phyloP scores from a whole-genome alignment of 2,888 invertebrate genomes.

The Napeogenes inachia region DNA sequence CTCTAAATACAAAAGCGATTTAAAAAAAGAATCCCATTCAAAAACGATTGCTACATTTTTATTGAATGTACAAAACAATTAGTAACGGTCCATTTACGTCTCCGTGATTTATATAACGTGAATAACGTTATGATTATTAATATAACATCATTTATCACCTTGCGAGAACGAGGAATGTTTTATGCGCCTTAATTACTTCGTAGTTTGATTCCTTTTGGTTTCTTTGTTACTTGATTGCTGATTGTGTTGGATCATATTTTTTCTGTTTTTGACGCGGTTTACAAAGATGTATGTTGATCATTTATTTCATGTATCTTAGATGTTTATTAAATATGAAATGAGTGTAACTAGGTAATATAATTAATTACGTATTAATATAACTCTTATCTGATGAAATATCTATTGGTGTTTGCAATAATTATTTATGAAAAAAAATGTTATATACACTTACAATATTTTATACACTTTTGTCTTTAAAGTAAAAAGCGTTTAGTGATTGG shows the following conservation, averaged over 20 bases:
- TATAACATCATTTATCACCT: constrained; percentile 16
- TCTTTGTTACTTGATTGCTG: constrained; percentile 4
- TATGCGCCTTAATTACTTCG: constrained; percentile 13
- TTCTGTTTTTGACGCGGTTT: constrained; percentile 10
- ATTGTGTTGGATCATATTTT: constrained; percentile 10
- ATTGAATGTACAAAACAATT: constrained; percentile 11
- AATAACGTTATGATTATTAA: constrained; percentile 25
- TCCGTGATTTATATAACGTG: constrained; percentile 21
- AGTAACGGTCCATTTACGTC: constrained; percentile 15
- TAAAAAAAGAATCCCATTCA: too few species aligned
- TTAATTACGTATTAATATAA: too few species aligned
- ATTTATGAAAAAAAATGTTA: too few species aligned
- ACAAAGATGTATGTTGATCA: not conserved
- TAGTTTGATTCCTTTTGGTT: constrained; percentile 15
- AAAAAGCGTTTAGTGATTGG: too few species aligned
- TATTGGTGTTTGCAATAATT: too few species aligned
- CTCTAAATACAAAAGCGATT: not conserved
- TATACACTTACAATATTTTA: too few species aligned
- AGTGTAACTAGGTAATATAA: too few species aligned
- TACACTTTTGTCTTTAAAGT: too few species aligned
- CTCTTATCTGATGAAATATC: too few species aligned
- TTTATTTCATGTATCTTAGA: too few species aligned
- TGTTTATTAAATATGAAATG: too few species aligned
- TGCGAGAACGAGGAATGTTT: constrained; percentile 10
- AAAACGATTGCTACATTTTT: not conserved